Percentiles rank a stretch among this genome's conserved stretches.
phyloP scores from a whole-genome alignment of 2,113 vertebrate genomes.

The Istiophorus platypterus region DNA sequence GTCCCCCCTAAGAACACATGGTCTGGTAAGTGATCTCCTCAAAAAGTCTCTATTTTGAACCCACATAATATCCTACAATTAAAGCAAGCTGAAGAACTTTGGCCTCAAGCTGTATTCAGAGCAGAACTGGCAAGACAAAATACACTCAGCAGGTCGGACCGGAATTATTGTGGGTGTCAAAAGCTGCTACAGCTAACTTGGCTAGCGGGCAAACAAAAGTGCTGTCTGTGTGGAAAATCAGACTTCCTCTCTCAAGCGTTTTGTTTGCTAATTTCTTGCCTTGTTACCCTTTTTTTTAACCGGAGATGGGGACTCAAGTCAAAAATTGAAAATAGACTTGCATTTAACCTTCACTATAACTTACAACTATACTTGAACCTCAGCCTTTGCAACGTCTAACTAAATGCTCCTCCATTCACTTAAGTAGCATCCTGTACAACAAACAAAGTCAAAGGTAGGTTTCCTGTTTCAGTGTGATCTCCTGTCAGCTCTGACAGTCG shows the following conservation, averaged over 20 bases:
- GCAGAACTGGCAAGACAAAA: conserved; percentile 23
- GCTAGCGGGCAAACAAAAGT: neutral
- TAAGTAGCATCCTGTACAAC: too few species aligned
- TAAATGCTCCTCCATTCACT: too few species aligned
- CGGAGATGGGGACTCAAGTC: neutral
- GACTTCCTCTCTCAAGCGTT: neutral
- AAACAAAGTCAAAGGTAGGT: too few species aligned
- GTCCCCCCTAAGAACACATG: neutral
- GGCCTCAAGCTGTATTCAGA: neutral
- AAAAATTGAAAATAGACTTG: neutral
- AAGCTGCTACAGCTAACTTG: conserved; percentile 16
- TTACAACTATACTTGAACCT: too few species aligned
- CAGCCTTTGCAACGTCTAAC: too few species aligned
- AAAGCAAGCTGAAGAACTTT: neutral
- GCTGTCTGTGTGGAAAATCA: conserved; percentile 9
- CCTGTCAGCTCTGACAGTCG: too few species aligned
- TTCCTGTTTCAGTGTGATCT: too few species aligned
- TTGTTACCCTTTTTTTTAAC: neutral
- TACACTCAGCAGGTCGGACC: conserved; percentile 31
- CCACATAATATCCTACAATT: neutral
- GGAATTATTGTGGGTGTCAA: conserved; percentile 39
- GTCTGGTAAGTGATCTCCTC: too few species aligned
- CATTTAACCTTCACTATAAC: too few species aligned
- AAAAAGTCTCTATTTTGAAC: neutral
- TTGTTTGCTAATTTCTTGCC: neutral